A percentile compares a stretch with the other conserved stretches of the same genome.
Evolutionary conservation across 2,888 invertebrate species (phyloP).

Genomic region (Salticus scenicus): DNA sequence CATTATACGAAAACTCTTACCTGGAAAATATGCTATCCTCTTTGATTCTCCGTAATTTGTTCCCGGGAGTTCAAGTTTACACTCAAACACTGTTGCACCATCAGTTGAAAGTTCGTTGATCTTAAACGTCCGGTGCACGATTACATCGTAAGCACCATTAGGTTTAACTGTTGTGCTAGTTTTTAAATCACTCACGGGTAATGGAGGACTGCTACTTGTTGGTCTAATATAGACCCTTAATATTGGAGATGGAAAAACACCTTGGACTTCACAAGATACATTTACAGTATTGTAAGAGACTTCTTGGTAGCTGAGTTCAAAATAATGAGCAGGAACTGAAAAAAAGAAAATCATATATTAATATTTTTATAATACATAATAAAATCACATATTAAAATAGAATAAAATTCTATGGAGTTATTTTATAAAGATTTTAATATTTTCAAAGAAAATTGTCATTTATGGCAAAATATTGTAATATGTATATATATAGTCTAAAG

Average conservation of each 20-base stretch:
- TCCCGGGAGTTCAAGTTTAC: conserved; percentile 68
- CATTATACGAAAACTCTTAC: too few species aligned
- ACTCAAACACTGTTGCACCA: conserved; percentile 69
- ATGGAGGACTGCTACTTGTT: conserved; percentile 41
- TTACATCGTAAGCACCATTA: conserved; percentile 48
- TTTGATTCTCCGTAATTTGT: conserved; percentile 68
- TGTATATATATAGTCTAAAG: too few species aligned
- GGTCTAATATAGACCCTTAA: conserved; percentile 45
- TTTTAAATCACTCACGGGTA: conserved; percentile 30
- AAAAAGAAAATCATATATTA: conserved; percentile 13
- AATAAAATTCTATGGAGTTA: too few species aligned
- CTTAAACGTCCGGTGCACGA: conserved; percentile 57
- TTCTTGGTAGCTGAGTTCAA: conserved; percentile 50
- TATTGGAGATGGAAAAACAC: conserved; percentile 52
- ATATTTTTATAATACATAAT: too few species aligned
- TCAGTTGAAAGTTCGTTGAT: conserved; percentile 36
- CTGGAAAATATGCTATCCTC: conserved; percentile 69
- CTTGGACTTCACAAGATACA: conserved; percentile 59
- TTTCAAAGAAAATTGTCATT: too few species aligned
- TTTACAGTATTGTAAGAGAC: conserved; percentile 46
- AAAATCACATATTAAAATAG: too few species aligned
- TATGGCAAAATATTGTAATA: too few species aligned
- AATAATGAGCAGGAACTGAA: conserved; percentile 60
- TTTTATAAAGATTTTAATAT: too few species aligned
- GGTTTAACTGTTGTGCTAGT: conserved; percentile 1